Percentiles rank a stretch among this genome's conserved stretches.
phyloP scores from a whole-genome alignment of 2,113 vertebrate genomes.

The Ochotona princeps region DNA sequence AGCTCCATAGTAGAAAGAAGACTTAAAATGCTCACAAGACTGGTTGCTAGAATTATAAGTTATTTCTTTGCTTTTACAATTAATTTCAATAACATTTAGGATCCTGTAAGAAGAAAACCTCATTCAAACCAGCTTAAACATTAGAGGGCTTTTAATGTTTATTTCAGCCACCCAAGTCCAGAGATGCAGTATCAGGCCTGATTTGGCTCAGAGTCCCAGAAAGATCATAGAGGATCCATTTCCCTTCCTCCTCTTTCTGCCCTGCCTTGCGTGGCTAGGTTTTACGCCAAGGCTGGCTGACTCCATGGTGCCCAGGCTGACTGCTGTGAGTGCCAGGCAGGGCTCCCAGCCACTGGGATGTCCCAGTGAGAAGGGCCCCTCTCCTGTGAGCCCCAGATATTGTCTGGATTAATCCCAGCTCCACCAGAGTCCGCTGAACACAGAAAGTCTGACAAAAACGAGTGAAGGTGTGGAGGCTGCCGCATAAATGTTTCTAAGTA shows the following conservation, averaged over 20 bases:
- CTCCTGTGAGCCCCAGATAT: neutral
- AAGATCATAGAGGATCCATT: neutral
- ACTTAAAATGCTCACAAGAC: neutral
- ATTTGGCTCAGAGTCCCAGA: constrained; percentile 1
- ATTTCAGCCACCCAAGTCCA: neutral
- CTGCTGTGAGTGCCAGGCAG: neutral
- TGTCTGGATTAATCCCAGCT: neutral
- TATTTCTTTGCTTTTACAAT: constrained; percentile 37
- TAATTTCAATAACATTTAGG: neutral
- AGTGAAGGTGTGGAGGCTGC: neutral
- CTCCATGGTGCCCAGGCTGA: neutral
- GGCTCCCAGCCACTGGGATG: neutral
- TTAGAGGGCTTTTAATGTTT: neutral
- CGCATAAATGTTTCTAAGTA: neutral
- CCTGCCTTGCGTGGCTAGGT: neutral
- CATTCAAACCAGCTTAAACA: constrained; percentile 37
- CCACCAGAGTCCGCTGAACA: neutral
- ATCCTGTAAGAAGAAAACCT: constrained; percentile 4
- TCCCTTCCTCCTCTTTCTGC: neutral
- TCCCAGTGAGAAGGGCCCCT: neutral
- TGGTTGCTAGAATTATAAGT: neutral
- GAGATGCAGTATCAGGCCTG: neutral
- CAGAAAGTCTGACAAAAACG: neutral
- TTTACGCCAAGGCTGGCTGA: neutral
- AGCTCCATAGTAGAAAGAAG: neutral